These are phyloP conservation scores for Hyles euphorbiae DNA, from an alignment of 1,140 invertebrate genomes.

Conservation along the genomic window DNA sequence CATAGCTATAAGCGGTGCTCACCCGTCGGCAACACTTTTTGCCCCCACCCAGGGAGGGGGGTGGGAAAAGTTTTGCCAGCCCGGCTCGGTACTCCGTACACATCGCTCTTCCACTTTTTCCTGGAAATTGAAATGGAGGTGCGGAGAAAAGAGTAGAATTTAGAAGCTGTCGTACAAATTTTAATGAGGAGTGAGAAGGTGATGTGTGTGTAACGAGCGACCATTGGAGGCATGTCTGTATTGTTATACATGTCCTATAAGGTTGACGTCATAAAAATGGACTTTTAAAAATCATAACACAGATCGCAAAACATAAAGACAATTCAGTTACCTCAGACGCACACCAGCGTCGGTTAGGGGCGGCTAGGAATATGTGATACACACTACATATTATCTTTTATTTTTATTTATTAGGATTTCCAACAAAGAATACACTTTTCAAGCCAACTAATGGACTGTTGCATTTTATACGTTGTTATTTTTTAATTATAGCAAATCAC, in stretches of 20 bases:
- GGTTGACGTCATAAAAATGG: too few species aligned
- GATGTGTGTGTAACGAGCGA: conserved; percentile 40
- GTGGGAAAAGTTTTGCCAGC: conserved; percentile 70
- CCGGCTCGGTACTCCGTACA: conserved; percentile 66
- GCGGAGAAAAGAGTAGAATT: conserved; percentile 75
- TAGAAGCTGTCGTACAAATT: conserved; percentile 74
- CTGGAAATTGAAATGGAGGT: conserved; percentile 75
- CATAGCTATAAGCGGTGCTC: conserved; percentile 69
- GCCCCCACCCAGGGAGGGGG: conserved; percentile 58
- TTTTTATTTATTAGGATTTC: too few species aligned
- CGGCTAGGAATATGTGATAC: too few species aligned
- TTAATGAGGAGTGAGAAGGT: conserved; percentile 72
- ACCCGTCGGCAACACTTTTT: conserved; percentile 74
- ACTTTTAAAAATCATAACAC: too few species aligned
- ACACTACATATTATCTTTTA: too few species aligned
- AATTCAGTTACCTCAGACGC: conserved; percentile 27
- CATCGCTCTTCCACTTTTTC: conserved; percentile 74
- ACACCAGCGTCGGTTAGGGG: background rate
- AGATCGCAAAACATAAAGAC: conserved; percentile 22
- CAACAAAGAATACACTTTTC: too few species aligned
- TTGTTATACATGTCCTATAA: too few species aligned
- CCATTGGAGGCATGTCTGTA: conserved; percentile 31
- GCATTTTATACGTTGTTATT: too few species aligned
- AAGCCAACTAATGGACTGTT: too few species aligned
- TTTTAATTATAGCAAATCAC: too few species aligned